Conservation (phyloP, 1,140 invertebrate genomes). For the Andrena cerasifolii region DNA sequence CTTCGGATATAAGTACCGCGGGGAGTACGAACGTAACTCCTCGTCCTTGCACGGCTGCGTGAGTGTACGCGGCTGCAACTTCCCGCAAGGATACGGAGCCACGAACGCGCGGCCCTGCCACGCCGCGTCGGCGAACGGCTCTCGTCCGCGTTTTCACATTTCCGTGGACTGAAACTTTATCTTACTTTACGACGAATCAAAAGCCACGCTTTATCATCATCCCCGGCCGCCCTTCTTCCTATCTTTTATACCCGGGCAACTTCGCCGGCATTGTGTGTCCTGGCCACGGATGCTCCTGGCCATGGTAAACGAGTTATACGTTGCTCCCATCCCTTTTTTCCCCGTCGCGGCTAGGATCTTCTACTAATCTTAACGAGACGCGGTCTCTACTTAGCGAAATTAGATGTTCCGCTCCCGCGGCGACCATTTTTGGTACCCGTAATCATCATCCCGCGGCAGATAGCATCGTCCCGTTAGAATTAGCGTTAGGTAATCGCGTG, state of each 20-base stretch:
- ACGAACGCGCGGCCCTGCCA: not conserved
- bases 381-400: slow-evolving; percentile 50
- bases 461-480: slow-evolving; percentile 50
- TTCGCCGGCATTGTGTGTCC: not conserved
- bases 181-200: slow-evolving; percentile 41
- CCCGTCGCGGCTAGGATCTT: not conserved
- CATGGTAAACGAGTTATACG: slow-evolving; percentile 11
- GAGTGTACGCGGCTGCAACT: slow-evolving; percentile 8
- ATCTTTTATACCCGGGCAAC: not conserved
- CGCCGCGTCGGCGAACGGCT: not conserved
- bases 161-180: slow-evolving; percentile 35
- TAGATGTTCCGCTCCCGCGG: slow-evolving; percentile 28
- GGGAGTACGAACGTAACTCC: slow-evolving; percentile 37
- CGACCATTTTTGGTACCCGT: slow-evolving; percentile 1
- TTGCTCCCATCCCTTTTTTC: not conserved
- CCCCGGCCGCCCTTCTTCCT: not conserved
- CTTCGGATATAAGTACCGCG: slow-evolving; percentile 55
- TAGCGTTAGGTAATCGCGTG: slow-evolving; percentile 40
- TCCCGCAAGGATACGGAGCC: slow-evolving; percentile 7
- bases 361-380: slow-evolving; percentile 39
- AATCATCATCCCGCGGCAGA: slow-evolving; percentile 40
- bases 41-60: slow-evolving; percentile 32
- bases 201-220: slow-evolving; percentile 37
- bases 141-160: slow-evolving; percentile 22
- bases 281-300: not conserved